Evolutionary conservation across 92 coral and sea anemone genomes (phyloP).

Genomic region (Anthopleura xanthogrammica): DNA sequence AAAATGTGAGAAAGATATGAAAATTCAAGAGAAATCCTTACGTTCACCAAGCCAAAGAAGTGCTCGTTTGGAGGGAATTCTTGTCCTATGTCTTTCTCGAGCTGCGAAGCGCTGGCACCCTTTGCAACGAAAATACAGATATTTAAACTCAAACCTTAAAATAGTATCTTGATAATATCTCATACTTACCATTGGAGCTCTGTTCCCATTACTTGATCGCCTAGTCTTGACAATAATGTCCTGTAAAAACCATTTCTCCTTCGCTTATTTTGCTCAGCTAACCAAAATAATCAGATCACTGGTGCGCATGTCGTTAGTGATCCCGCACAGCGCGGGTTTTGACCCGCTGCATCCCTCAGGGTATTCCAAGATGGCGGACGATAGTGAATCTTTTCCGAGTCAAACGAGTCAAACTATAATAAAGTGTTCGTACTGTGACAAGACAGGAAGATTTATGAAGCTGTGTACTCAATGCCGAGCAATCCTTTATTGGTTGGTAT

Average conservation of each 20-base stretch:
- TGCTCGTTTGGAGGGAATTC: constrained; percentile 99
- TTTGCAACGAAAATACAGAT: constrained; percentile 23
- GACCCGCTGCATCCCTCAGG: not conserved
- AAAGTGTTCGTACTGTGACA: constrained; percentile 66
- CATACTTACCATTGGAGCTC: constrained; percentile 40
- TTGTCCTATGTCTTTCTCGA: constrained; percentile 96
- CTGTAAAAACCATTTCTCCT: constrained; percentile 16
- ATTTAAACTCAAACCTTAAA: not conserved
- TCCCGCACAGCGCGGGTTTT: constrained; percentile 10
- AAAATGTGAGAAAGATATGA: not conserved
- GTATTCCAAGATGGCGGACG: constrained; percentile 34
- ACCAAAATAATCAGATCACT: constrained; percentile 22
- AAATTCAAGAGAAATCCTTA: constrained; percentile 46
- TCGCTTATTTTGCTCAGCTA: constrained; percentile 3
- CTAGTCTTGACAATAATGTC: constrained; percentile 19
- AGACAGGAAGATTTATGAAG: constrained; percentile 67
- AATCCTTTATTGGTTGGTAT: constrained; percentile 77
- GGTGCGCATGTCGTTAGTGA: constrained; percentile 26
- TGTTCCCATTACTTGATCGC: constrained; percentile 46
- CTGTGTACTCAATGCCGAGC: constrained; percentile 74
- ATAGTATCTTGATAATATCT: not conserved
- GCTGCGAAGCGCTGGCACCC: constrained; percentile 98
- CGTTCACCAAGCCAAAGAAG: constrained; percentile 96
- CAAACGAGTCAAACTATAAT: not conserved
- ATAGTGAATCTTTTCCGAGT: not conserved